phyloP scores from a whole-genome alignment of 2,888 invertebrate species.

The Philonicus albiceps region DNA sequence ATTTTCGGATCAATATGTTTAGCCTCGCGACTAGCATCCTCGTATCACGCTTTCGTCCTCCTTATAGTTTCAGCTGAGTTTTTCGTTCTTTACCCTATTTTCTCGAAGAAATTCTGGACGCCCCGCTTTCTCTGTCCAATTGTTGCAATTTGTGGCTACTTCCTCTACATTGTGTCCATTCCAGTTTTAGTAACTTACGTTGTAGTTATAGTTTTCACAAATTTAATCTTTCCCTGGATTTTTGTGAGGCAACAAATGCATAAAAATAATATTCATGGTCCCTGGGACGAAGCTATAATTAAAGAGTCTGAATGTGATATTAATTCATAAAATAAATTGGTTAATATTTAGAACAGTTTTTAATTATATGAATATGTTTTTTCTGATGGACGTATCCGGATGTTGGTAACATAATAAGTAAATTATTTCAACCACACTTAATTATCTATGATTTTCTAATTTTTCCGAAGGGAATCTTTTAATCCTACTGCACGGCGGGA shows the following conservation, averaged over 20 bases:
- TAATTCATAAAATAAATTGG: background rate
- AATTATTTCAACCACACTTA: no score
- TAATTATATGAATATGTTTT: background rate
- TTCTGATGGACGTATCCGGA: no score
- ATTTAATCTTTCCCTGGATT: slow-evolving; percentile 76
- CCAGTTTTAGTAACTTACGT: slow-evolving; percentile 71
- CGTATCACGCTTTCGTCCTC: slow-evolving; percentile 87
- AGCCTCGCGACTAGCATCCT: slow-evolving; percentile 86
- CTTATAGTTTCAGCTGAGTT: slow-evolving; percentile 87
- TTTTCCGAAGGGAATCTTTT: no score
- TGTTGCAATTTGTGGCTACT: slow-evolving; percentile 65
- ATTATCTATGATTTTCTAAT: no score
- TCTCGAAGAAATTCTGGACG: slow-evolving; percentile 71
- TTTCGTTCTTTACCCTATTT: slow-evolving; percentile 88
- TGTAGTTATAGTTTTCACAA: slow-evolving; percentile 70
- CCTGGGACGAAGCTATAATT: slow-evolving; percentile 95
- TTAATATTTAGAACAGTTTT: background rate
- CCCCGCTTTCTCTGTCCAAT: slow-evolving; percentile 67
- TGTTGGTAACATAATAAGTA: no score
- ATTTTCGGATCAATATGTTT: slow-evolving; percentile 95
- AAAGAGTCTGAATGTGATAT: slow-evolving; percentile 62
- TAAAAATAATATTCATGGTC: slow-evolving; percentile 94
- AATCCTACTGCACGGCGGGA: no score
- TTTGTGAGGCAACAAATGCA: slow-evolving; percentile 80
- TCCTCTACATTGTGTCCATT: slow-evolving; percentile 68